Conservation (phyloP, 2,113 vertebrate genomes). For the Globicephala melas region DNA sequence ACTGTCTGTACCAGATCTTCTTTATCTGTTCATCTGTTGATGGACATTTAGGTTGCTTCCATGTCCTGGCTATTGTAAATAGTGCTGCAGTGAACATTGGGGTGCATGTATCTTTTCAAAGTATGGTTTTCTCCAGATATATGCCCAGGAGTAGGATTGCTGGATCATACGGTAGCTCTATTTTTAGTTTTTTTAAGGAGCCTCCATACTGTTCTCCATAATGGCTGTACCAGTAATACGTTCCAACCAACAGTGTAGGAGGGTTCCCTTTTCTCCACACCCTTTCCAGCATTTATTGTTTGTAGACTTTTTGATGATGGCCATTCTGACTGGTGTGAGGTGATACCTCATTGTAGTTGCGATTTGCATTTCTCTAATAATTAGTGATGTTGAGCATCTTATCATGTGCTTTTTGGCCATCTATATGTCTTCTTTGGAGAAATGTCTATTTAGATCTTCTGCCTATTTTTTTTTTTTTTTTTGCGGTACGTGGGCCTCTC, state of each 20-base stretch:
- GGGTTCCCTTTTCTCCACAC: background rate
- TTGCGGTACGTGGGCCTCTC: too few relatives aligned
- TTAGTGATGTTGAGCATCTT: too few relatives aligned
- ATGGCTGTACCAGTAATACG: background rate
- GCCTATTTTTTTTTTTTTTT: background rate
- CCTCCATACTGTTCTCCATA: background rate
- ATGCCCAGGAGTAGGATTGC: background rate
- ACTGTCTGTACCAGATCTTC: too few relatives aligned
- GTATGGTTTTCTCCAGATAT: background rate
- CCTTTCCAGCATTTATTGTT: background rate
- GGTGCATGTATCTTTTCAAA: too few relatives aligned
- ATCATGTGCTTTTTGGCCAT: too few relatives aligned
- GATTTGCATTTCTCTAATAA: too few relatives aligned
- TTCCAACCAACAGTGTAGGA: background rate
- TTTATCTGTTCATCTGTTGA: too few relatives aligned
- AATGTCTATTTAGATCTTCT: background rate
- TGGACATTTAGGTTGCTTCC: too few relatives aligned
- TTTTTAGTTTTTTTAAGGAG: background rate
- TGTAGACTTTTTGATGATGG: background rate
- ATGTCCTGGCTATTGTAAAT: too few relatives aligned
- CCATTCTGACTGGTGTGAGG: background rate
- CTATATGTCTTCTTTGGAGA: background rate
- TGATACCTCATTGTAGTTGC: too few relatives aligned
- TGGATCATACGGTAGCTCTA: background rate
- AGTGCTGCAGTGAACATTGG: too few relatives aligned